A percentile compares a stretch with the other conserved stretches of the same genome.
Conservation (phyloP, 1,140 invertebrate genomes). For the Vollenhovia emeryi region DNA sequence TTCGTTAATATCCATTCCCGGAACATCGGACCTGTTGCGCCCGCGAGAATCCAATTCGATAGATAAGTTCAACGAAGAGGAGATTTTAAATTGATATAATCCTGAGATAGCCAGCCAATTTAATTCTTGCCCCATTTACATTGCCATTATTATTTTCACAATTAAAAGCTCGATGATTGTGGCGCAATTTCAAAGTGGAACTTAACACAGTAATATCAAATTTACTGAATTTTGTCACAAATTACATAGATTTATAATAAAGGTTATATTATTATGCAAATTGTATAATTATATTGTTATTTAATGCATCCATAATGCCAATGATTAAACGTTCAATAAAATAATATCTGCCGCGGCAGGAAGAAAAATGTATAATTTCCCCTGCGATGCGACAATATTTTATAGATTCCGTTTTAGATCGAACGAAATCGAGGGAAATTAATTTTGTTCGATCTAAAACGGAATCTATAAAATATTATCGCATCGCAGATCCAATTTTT, state of each 20-base stretch:
- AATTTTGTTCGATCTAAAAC: not conserved
- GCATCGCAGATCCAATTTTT: too few relatives aligned
- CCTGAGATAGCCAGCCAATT: not conserved
- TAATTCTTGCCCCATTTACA: conserved; percentile 4
- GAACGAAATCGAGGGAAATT: not conserved
- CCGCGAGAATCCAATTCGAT: conserved; percentile 34
- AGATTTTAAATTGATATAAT: conserved; percentile 18
- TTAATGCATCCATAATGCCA: conserved; percentile 13
- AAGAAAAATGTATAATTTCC: not conserved
- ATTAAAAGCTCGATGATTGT: conserved; percentile 31
- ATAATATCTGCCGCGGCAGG: not conserved
- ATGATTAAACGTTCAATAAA: conserved; percentile 33
- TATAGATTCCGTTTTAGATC: not conserved
- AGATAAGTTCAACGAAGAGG: not conserved
- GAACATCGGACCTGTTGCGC: conserved; percentile 86
- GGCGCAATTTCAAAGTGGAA: not conserved
- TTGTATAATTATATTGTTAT: conserved; percentile 25
- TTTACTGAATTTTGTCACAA: not conserved
- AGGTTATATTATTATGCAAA: conserved; percentile 18
- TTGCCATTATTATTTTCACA: not conserved
- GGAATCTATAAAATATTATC: not conserved
- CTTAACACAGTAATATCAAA: conserved; percentile 27
- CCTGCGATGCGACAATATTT: not conserved
- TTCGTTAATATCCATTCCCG: conserved; percentile 98
- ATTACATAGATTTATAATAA: conserved; percentile 13